Base-by-base conservation (phyloP, 1,140 invertebrate genomes). In the Heliconius hewitsoni region DNA sequence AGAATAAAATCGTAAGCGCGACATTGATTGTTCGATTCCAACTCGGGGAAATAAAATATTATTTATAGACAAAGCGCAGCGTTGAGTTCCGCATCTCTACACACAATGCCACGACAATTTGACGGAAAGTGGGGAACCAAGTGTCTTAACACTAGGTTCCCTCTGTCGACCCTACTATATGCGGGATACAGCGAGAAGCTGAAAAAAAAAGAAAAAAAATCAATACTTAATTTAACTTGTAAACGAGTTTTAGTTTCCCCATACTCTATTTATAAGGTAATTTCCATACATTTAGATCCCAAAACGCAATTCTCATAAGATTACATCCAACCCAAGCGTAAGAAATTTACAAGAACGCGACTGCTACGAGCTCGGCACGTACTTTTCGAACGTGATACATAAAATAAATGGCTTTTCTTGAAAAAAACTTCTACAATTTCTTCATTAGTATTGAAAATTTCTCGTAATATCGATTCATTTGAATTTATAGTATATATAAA, bases 301-400 rank as follows among this genome's bases (percentile, higher is more conserved):
- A 66, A 66, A 66, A 66, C 60, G 60, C 60, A 30, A 66, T 66
- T 30, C 60, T 66, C 60, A 66, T 66, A 66, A 66, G 60, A 66
- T 66, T 66, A 66, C 6, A 66, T 60, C 13, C 27, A 23, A 27
- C 60, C 60, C 60, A 27, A 30, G 27, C 11, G 60, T 30, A 30
- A 16, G 27, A 66, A 66, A 66, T 66, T 66, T 66, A 66, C 27
- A 66, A 66, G 27, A 66, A 27, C 11, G 11, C 60, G 60, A 66
- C 13, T 8, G 60, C 23, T 4, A 30, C 60, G 60, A 66, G 27
- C 60, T n/a, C 23, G 27, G 60, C 60, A 66, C 60, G 60, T 66
- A 27, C 27, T 66, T 3, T 27, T 9, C 11, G 27, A 66, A 30
- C 27, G 60, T 66, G 23, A 30, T 30, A 18, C 3, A 66, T 66